These are phyloP conservation scores for Spisula solida DNA, from an alignment of 2,888 invertebrate genomes.

Conservation along the genomic window DNA sequence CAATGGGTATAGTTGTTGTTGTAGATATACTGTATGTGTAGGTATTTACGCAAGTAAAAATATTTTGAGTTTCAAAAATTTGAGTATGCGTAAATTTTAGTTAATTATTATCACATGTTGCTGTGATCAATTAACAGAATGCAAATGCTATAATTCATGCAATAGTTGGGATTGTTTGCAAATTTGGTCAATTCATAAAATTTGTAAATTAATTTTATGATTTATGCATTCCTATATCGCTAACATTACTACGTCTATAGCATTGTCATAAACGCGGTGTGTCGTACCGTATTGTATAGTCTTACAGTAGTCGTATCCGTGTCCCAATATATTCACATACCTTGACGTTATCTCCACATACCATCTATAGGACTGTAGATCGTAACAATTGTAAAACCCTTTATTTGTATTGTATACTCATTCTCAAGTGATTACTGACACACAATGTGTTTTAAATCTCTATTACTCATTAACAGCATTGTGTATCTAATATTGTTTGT, in stretches of 20 bases:
- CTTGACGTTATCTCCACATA: constrained; percentile 33
- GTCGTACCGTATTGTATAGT: neutral
- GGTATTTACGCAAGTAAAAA: too few species aligned
- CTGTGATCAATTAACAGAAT: too few species aligned
- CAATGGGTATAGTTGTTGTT: neutral
- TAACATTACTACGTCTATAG: too few species aligned
- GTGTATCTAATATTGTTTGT: neutral
- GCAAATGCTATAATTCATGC: too few species aligned
- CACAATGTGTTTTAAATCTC: neutral
- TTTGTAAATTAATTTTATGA: too few species aligned
- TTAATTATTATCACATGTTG: too few species aligned
- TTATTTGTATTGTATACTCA: constrained; percentile 3
- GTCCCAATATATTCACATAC: neutral
- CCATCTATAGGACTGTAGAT: constrained; percentile 26
- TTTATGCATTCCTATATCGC: too few species aligned
- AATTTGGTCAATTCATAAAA: too few species aligned
- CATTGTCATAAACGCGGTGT: neutral
- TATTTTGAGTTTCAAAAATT: too few species aligned
- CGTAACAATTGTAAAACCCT: neutral
- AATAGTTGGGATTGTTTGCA: too few species aligned
- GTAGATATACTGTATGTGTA: too few species aligned
- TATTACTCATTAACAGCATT: neutral
- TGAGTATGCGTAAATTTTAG: too few species aligned
- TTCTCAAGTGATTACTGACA: constrained; percentile 2
- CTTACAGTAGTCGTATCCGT: neutral